phyloP scores from a whole-genome alignment of 2,113 vertebrate species.

The Manacus vitellinus region DNA sequence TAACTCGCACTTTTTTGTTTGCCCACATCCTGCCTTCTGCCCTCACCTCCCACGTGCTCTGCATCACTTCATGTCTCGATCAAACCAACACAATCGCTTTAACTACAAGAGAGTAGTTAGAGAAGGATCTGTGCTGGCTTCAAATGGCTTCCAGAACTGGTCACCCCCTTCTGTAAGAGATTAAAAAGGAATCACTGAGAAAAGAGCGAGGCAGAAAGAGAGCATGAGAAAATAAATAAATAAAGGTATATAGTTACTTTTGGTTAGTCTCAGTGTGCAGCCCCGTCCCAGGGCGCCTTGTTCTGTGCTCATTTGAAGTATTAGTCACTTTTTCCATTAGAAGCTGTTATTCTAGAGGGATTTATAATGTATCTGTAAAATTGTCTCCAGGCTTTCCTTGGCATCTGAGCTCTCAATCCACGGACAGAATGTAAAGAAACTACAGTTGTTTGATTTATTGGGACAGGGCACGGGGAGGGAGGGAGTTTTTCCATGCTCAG shows the following conservation, averaged over 20 bases:
- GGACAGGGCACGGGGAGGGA: background rate
- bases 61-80: rapidly evolving
- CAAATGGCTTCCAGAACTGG: slow-evolving; percentile 28
- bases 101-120: background rate
- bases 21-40: background rate
- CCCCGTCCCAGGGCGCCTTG: background rate
- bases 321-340: slow-evolving; percentile 69
- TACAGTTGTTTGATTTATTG: slow-evolving; percentile 41
- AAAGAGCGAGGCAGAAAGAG: background rate
- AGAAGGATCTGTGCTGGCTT: background rate
- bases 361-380: slow-evolving; percentile 63
- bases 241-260: slow-evolving; percentile 43
- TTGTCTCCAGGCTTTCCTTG: slow-evolving; percentile 59
- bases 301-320: slow-evolving; percentile 1
- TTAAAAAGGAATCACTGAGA: slow-evolving; percentile 23
- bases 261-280: background rate
- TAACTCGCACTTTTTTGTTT: background rate
- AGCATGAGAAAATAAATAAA: background rate
- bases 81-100: background rate
- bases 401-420: slow-evolving; percentile 39
- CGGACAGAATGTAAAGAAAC: slow-evolving; percentile 36
- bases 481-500: slow-evolving; percentile 37
- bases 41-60: background rate
- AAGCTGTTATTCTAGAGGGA: slow-evolving; percentile 50
- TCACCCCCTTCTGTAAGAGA: slow-evolving; percentile 35